Conservation (phyloP, 2,888 invertebrate genomes). For the Drosophila mayaguana region DNA sequence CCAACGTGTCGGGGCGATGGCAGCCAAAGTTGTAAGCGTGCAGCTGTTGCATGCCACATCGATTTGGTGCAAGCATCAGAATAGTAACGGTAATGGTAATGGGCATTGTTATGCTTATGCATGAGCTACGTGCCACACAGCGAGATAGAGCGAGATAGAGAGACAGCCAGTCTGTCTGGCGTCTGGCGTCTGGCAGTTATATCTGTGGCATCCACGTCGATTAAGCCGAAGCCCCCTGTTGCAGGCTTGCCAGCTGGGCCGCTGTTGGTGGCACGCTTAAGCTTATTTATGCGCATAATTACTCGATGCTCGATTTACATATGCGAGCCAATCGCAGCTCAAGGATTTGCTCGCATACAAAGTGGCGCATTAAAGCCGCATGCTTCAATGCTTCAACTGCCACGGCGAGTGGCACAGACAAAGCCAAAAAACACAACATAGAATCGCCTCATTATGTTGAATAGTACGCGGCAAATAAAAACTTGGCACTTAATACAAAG, state of each 20-base stretch:
- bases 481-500: conserved; percentile 75
- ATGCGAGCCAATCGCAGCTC: conserved; percentile 56
- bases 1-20: conserved; percentile 1
- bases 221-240: conserved; percentile 49
- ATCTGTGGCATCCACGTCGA: conserved; percentile 50
- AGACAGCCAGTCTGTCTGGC: not conserved
- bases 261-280: conserved; percentile 30
- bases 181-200: conserved; percentile 17
- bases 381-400: conserved; percentile 18
- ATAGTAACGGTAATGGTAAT: conserved; percentile 55
- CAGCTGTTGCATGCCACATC: conserved; percentile 80
- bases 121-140: conserved; percentile 61
- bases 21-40: conserved; percentile 50
- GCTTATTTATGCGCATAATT: conserved; percentile 77
- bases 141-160: not conserved
- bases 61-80: conserved; percentile 46
- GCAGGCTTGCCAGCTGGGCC: conserved; percentile 5
- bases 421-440: conserved; percentile 27
- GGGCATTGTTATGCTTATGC: conserved; percentile 69
- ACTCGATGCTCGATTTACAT: conserved; percentile 67
- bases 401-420: conserved; percentile 25
- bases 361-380: conserved; percentile 56
- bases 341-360: conserved; percentile 67
- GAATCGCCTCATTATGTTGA: conserved; percentile 75
- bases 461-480: conserved; percentile 63